These are phyloP conservation scores for Ryuthela nishihirai DNA, from an alignment of 2,888 invertebrate species.

Conservation along the genomic window DNA sequence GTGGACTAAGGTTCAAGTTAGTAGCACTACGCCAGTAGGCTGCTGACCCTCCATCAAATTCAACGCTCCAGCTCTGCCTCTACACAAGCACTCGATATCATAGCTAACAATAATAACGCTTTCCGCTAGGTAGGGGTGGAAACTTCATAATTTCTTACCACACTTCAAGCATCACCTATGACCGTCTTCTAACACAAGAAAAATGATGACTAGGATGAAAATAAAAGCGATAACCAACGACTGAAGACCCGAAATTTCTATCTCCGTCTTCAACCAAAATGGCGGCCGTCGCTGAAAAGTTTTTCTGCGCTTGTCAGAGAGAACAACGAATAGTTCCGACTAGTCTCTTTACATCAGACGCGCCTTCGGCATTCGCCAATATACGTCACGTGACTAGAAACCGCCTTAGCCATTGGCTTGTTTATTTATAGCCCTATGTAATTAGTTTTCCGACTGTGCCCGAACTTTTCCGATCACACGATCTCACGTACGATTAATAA, in stretches of 20 bases:
- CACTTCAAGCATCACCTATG: too few relatives aligned
- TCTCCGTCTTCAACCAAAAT: constrained; percentile 68
- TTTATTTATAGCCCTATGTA: constrained; percentile 28
- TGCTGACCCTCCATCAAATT: constrained; percentile 17
- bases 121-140: too few relatives aligned
- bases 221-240: too few relatives aligned
- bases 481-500: too few relatives aligned
- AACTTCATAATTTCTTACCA: too few relatives aligned
- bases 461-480: constrained; percentile 22
- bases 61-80: not conserved
- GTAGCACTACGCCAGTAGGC: constrained; percentile 15
- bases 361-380: constrained; percentile 9
- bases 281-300: constrained; percentile 94
- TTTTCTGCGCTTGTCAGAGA: constrained; percentile 93
- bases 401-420: constrained; percentile 10
- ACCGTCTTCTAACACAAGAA: too few relatives aligned
- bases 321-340: constrained; percentile 55
- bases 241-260: constrained; percentile 2
- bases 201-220: too few relatives aligned
- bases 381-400: constrained; percentile 10
- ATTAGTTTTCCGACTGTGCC: constrained; percentile 15
- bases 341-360: constrained; percentile 18
- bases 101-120: not conserved
- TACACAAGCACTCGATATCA: not conserved
- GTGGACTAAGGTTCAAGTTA: constrained; percentile 17